Base-by-base conservation (phyloP, 2,113 vertebrate species). In the Daubentonia madagascariensis region DNA sequence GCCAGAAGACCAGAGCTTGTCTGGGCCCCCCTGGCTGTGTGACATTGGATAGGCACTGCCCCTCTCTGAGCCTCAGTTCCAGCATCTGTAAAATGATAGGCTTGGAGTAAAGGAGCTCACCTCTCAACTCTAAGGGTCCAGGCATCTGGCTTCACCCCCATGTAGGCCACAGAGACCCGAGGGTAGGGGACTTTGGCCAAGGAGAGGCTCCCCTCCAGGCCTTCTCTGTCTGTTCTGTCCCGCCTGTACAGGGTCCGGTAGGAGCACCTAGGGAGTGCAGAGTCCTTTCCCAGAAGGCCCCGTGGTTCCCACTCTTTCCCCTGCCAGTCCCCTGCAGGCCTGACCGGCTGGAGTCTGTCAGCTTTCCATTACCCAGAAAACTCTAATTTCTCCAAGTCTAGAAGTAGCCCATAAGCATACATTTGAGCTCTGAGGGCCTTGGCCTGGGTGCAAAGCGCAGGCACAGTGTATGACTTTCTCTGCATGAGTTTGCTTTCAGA, bases 341-440 rank as follows among this genome's bases (percentile, higher is more conserved):
- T 76, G 85, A 40, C 67, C 67, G 70, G 65, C 85, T 90, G 37
- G 61, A 75, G 52, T 37, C 50, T 25, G 87, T 93, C 93, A 98
- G 90, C 68, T 65, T 95, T 79, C 94, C 72, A 40, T 96, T 98
- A 96, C 89, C 95, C 28, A 95, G 79, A 32, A 78, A 95, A 97
- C 25, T 67, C 50, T 94, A 16, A 84, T 18, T 95, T 97, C 67
- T 30, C 81, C 28, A 50, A 7, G 18, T 92, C 67, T 59, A 86
- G 85, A 80, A 93, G 68, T 84, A 98, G 97, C 88, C 0, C 17
- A 95, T 89, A 98, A 96, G 96, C 92, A 93, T 23, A 37, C 0
- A 3, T 22, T 32, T 68, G 52, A 50, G 13, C 61, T 45, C 40
- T 5, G 32, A 90, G 72, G 73, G 35, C 61, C 73, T 70, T 54